These are phyloP conservation scores for Drosophila mayri DNA, from an alignment of 1,140 invertebrate genomes.

Conservation along the genomic window DNA sequence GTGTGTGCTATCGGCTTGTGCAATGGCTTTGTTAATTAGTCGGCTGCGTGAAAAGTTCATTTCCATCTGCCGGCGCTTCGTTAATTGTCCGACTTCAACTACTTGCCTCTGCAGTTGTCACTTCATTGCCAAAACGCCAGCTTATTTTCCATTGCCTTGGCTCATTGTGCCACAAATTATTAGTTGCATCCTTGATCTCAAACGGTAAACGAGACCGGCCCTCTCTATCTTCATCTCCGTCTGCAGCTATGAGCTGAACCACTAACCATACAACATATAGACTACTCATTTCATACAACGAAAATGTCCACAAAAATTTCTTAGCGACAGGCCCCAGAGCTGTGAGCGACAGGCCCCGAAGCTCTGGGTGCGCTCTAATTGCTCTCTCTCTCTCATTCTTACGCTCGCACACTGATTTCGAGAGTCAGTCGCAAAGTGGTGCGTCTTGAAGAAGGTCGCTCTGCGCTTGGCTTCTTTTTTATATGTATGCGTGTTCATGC, in stretches of 20 bases:
- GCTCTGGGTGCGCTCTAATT: too few species aligned
- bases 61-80: constrained; percentile 9
- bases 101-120: constrained; percentile 43
- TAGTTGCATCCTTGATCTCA: constrained; percentile 74
- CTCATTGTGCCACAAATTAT: constrained; percentile 50
- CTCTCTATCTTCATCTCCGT: constrained; percentile 9
- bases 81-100: constrained; percentile 43
- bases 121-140: constrained; percentile 38
- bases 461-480: too few species aligned
- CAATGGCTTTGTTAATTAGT: constrained; percentile 43
- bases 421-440: too few species aligned
- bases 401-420: too few species aligned
- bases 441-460: too few species aligned
- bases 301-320: too few species aligned
- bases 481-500: too few species aligned
- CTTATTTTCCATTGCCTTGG: constrained; percentile 44
- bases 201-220: constrained; percentile 45
- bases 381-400: too few species aligned
- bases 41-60: constrained; percentile 60
- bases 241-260: constrained; percentile 9
- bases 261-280: too few species aligned
- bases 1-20: constrained; percentile 28
- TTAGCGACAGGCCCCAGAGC: too few species aligned
- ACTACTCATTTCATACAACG: too few species aligned
- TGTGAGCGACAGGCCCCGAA: too few species aligned